Evolutionary conservation across 1,140 invertebrate genomes (phyloP).

Genomic region (Branchinecta lindahli): DNA sequence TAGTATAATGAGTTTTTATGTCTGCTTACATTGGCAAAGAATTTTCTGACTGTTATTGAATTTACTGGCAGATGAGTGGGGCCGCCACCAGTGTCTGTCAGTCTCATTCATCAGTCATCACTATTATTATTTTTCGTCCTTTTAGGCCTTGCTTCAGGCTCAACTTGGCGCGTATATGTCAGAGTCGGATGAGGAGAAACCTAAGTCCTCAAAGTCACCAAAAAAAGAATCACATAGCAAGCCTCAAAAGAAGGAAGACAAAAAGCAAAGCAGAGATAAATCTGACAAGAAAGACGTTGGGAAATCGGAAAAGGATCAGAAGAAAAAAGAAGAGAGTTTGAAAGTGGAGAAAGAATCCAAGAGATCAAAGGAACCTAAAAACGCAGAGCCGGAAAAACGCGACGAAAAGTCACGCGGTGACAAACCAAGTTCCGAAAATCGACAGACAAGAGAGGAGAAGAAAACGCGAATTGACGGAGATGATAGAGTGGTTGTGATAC

Average conservation of each 20-base stretch:
- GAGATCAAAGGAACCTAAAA: background rate
- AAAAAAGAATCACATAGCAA: background rate
- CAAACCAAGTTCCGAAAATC: background rate
- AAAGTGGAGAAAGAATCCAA: background rate
- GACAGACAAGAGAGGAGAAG: background rate
- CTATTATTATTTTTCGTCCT: background rate
- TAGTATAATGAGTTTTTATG: too few species aligned
- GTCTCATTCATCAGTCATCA: too few species aligned
- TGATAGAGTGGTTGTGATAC: background rate
- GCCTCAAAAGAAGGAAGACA: background rate
- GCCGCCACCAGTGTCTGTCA: too few species aligned
- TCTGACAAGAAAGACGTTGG: background rate
- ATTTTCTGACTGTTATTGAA: too few species aligned
- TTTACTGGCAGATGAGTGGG: too few species aligned
- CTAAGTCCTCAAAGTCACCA: background rate
- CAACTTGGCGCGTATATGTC: background rate
- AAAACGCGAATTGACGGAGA: background rate
- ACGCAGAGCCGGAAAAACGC: background rate
- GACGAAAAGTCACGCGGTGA: background rate
- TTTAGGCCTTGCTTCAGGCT: background rate
- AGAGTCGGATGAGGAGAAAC: background rate
- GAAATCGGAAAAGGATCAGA: background rate
- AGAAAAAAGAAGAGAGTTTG: background rate
- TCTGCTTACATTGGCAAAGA: too few species aligned
- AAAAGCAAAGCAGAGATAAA: background rate